Percentiles rank a stretch among this genome's conserved stretches.
Evolutionary conservation across 2,797 vertebrate genomes (phyloP).

Genomic region (Onychomys arenicola): DNA sequence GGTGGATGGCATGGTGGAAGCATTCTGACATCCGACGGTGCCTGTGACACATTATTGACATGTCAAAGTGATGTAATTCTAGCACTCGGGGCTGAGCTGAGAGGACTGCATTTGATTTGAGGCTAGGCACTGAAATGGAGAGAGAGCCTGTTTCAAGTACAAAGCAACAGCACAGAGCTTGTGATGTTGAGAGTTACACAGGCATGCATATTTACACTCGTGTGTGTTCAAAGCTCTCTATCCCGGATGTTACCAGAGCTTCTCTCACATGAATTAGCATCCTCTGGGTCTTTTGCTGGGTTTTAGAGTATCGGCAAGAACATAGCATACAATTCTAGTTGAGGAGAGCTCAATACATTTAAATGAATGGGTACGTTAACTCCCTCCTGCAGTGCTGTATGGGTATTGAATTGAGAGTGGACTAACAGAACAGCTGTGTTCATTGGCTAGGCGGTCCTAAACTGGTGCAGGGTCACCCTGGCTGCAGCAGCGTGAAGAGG

Average conservation of each 20-base stretch:
- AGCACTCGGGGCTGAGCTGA: background rate
- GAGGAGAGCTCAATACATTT: background rate
- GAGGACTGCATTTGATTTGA: background rate
- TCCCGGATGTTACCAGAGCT: background rate
- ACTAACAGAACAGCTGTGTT: background rate
- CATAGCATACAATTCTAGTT: background rate
- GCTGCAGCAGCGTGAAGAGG: background rate
- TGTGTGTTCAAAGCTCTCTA: background rate
- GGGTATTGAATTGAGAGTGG: background rate
- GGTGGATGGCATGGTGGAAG: background rate
- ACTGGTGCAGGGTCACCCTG: accelerated
- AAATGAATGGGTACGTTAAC: background rate
- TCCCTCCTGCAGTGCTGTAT: background rate
- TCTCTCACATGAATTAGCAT: background rate
- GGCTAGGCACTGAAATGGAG: background rate
- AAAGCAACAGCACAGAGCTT: background rate
- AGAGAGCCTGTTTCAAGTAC: background rate
- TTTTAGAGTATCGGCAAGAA: background rate
- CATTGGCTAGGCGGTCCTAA: background rate
- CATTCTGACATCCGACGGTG: background rate
- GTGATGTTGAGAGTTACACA: background rate
- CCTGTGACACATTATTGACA: background rate
- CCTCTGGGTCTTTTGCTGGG: background rate
- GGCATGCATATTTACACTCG: background rate
- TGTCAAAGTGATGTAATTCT: background rate